Base-by-base conservation (phyloP, 2,113 vertebrate species). In the Rhea americana region DNA sequence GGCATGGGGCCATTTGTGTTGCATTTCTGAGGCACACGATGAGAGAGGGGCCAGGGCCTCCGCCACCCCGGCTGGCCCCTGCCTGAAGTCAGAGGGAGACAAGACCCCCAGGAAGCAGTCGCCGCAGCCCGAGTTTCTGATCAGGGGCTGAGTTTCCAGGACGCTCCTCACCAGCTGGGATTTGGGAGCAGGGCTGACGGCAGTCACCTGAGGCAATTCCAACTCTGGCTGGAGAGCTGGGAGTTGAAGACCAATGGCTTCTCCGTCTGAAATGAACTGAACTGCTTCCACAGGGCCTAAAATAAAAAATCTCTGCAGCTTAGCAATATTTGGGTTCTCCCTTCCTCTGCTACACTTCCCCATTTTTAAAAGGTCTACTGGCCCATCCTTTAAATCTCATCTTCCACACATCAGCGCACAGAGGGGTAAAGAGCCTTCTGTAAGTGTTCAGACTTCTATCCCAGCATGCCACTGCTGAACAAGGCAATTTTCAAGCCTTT, bases 11-110 rank as follows among this genome's bases (percentile, higher is more conserved):
- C 97, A 98, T 59, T 93, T 91, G n/a, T 93, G 94, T 48, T 96
- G 96, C 79, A 93, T 95, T 71, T 97, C 98, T 0, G 97, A 98
- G 48, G 98, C 98, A 0, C 98, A 98, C 76, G 97, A 98, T 32
- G 94, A 81, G 77, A 95, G 70, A 0, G 92, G 81, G 32, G 93
- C 53, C 68, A 93, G 59, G 24, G 63, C 20, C 32, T 90, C 96
- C 0, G 18, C 45, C 0, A 37, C 67, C 67, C 75, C 73, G 0
- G 7, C 72, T 47, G 22, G 61, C n/a, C 82, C 93, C 51, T 91
- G 90, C 62, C 87, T 47, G 37, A 78, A 71, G 3, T 87, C 68
- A 0, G 90, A 21, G 41, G 91, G 85, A 0, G 19, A 83, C 53
- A 71, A 41, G 56, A 88, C 85, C 4, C 94, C 73, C 0, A 91